A percentile compares a stretch with the other conserved stretches of the same genome.
Evolutionary conservation across 2,888 invertebrate species (phyloP).

Genomic region (Conus canariensis): DNA sequence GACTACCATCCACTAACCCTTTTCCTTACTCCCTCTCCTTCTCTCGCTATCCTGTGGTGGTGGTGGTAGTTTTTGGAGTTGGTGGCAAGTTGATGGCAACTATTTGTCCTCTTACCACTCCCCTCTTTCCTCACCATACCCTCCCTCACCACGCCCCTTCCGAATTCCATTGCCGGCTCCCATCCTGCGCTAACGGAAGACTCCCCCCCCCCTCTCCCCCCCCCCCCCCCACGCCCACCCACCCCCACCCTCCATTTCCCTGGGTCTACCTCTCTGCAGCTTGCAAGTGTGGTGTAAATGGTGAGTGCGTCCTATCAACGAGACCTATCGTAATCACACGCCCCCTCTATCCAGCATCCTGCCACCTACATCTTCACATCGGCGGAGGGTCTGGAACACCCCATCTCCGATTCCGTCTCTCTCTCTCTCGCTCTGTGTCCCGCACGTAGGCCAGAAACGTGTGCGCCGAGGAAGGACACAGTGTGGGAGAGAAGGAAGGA

Average conservation of each 20-base stretch:
- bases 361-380: not conserved
- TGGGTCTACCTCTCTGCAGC: no score
- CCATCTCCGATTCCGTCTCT: not conserved
- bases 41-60: no score
- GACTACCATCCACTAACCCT: not conserved
- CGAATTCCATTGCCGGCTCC: not conserved
- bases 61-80: no score
- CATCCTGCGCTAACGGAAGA: not conserved
- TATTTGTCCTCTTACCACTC: no score
- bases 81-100: no score
- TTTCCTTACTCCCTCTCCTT: no score
- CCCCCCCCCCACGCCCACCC: not conserved
- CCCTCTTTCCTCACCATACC: not conserved
- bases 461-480: not conserved
- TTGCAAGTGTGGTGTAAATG: not conserved
- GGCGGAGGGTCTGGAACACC: not conserved
- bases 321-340: slow-evolving; percentile 7
- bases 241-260: no score
- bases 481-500: not conserved
- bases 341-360: not conserved
- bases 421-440: not conserved
- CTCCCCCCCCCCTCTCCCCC: not conserved
- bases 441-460: not conserved
- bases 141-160: not conserved
- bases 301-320: not conserved